phyloP scores from a whole-genome alignment of 2,797 vertebrate genomes.

The Leptoclinus maculatus region DNA sequence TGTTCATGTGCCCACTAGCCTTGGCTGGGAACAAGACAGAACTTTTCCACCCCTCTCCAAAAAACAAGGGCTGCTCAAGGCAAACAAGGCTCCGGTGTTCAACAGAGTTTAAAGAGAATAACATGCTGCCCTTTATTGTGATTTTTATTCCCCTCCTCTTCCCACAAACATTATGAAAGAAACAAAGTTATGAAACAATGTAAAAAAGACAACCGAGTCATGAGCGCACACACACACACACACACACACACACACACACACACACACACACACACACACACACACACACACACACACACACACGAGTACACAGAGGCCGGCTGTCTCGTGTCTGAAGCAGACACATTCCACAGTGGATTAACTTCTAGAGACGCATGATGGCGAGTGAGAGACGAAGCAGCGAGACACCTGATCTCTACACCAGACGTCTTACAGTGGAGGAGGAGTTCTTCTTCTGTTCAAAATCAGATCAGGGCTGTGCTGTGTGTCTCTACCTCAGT shows the following conservation, averaged over 20 bases:
- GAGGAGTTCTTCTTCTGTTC: slow-evolving; percentile 24
- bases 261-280: not conserved
- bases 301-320: slow-evolving; percentile 41
- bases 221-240: slow-evolving; percentile 25
- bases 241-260: too few species aligned
- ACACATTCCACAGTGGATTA: slow-evolving; percentile 73
- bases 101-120: slow-evolving; percentile 40
- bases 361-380: slow-evolving; percentile 58
- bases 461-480: not conserved
- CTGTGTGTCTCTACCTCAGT: not conserved
- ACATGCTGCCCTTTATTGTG: slow-evolving; percentile 35
- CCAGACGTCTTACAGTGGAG: slow-evolving; percentile 38
- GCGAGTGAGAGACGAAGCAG: slow-evolving; percentile 58
- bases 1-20: slow-evolving; percentile 29
- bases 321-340: slow-evolving; percentile 55
- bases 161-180: slow-evolving; percentile 48
- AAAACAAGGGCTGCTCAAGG: slow-evolving; percentile 49
- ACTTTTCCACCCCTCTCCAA: slow-evolving; percentile 59
- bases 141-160: slow-evolving; percentile 23
- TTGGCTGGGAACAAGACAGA: slow-evolving; percentile 57
- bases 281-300: not conserved
- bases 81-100: slow-evolving; percentile 52
- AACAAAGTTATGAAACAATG: slow-evolving; percentile 62
- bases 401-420: slow-evolving; percentile 62
- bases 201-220: slow-evolving; percentile 54